Percentiles rank a stretch among this genome's conserved stretches.
phyloP scores from a whole-genome alignment of 64 coral and sea anemone species.

The Pachyseris speciosa region DNA sequence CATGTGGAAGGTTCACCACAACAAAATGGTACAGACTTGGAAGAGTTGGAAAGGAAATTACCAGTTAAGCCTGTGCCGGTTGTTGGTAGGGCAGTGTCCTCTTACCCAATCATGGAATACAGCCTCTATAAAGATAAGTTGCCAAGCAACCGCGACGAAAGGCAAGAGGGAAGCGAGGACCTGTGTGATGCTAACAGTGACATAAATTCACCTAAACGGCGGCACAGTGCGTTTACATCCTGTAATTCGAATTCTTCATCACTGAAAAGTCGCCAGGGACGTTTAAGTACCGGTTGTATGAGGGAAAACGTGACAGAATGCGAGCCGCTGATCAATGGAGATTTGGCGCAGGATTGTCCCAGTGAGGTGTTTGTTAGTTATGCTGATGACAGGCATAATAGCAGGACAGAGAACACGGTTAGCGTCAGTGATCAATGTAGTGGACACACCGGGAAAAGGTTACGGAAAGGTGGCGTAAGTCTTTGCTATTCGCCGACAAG shows the following conservation, averaged over 20 bases:
- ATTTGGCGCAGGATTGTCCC: background rate
- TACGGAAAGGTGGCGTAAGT: background rate
- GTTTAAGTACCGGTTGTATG: slow-evolving; percentile 24
- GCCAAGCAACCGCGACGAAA: background rate
- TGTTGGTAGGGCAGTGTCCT: background rate
- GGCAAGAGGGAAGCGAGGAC: background rate
- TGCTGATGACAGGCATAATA: background rate
- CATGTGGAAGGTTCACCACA: too few relatives aligned
- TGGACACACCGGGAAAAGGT: background rate
- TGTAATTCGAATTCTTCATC: background rate
- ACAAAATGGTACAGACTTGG: background rate
- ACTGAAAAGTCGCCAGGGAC: background rate
- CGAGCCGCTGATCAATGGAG: slow-evolving; percentile 38
- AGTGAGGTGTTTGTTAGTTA: background rate
- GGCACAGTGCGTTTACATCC: background rate
- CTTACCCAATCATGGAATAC: slow-evolving; percentile 38
- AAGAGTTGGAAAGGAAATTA: background rate
- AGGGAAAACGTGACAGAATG: background rate
- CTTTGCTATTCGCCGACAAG: background rate
- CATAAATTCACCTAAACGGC: background rate
- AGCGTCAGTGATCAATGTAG: background rate
- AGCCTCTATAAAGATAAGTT: background rate
- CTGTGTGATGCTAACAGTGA: background rate
- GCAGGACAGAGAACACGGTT: background rate
- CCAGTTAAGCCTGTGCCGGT: slow-evolving; percentile 29